Conservation (phyloP, 2,797 vertebrate genomes). For the Agapornis canus region DNA sequence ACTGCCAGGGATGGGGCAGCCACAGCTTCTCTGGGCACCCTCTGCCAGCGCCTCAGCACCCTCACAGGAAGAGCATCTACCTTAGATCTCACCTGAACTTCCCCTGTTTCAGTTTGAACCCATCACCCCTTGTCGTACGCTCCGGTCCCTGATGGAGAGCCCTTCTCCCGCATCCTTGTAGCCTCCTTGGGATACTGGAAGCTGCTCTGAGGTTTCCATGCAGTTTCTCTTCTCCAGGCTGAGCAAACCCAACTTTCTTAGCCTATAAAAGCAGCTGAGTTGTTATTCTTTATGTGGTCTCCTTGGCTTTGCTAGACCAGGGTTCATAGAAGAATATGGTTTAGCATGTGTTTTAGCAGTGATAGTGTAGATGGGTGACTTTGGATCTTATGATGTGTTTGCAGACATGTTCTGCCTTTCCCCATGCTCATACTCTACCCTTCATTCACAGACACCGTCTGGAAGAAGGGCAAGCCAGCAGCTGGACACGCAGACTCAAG, state of each 20-base stretch:
- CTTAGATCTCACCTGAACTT: too few relatives aligned
- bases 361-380: not conserved
- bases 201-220: not conserved
- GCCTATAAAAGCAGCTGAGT: not conserved
- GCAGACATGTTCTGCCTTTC: not conserved
- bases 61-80: too few relatives aligned
- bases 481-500: conserved; percentile 95
- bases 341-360: accelerated
- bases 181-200: not conserved
- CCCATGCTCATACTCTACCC: not conserved
- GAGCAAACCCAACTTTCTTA: not conserved
- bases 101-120: not conserved
- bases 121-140: not conserved
- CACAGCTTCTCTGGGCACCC: not conserved
- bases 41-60: too few relatives aligned
- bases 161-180: not conserved
- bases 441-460: conserved; percentile 85
- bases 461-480: conserved; percentile 98
- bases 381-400: not conserved
- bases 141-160: not conserved
- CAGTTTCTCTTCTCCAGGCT: not conserved
- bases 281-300: not conserved
- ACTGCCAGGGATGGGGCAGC: not conserved
- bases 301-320: not conserved
- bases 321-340: not conserved